phyloP scores from a whole-genome alignment of 2,888 invertebrate species.

The Apeira syringaria region DNA sequence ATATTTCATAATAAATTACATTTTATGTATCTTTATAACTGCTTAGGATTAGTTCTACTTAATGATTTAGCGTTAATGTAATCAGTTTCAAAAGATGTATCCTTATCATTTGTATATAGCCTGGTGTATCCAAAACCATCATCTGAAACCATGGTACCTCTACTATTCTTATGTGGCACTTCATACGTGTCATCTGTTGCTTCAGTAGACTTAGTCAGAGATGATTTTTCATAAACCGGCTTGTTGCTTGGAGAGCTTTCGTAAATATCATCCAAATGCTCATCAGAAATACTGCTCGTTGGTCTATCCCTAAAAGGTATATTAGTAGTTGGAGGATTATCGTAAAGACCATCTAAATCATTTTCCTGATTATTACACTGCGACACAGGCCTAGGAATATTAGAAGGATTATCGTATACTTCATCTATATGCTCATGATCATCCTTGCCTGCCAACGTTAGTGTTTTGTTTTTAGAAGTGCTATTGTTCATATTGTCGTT shows the following conservation, averaged over 20 bases:
- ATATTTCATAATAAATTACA: too few species aligned
- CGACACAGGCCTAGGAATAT: constrained; percentile 2
- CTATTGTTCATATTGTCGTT: not conserved
- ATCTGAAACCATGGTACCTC: not conserved
- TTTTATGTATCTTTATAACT: too few species aligned
- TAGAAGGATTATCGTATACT: constrained; percentile 6
- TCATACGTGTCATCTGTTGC: constrained; percentile 9
- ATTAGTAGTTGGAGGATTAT: constrained; percentile 4
- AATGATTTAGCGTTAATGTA: constrained; percentile 10
- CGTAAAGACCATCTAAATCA: not conserved
- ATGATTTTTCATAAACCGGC: not conserved
- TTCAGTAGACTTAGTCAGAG: not conserved
- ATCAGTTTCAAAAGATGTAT: constrained; percentile 1
- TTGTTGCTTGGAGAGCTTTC: not conserved
- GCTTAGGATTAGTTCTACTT: not conserved
- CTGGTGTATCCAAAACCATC: constrained; percentile 3
- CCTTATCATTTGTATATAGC: not conserved
- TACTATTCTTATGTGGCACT: constrained; percentile 3
- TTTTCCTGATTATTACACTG: not conserved
- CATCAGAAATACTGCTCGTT: too few species aligned
- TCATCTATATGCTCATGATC: not conserved
- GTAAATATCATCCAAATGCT: not conserved
- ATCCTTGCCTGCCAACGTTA: not conserved
- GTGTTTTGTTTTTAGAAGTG: not conserved
- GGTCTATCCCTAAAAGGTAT: not conserved